Percentiles rank a stretch among this genome's conserved stretches.
These are phyloP conservation scores for Tiphia femorata DNA, from an alignment of 2,888 invertebrate species.

Conservation along the genomic window DNA sequence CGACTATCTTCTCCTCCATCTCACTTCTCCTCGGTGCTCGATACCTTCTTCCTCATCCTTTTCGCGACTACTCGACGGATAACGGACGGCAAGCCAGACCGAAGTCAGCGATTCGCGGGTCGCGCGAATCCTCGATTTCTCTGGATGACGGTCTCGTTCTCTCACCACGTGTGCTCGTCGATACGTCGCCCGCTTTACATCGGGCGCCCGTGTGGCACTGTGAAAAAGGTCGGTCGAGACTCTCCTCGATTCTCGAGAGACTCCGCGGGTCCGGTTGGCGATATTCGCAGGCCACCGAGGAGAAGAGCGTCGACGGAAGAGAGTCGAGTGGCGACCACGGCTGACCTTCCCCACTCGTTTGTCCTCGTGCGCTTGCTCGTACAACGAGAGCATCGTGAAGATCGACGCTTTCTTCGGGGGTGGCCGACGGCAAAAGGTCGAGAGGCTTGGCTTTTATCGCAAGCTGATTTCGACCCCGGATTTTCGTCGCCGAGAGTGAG, in stretches of 20 bases:
- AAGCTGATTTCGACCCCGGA: too few species aligned
- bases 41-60: too few species aligned
- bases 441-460: too few species aligned
- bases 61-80: background rate
- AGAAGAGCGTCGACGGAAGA: background rate
- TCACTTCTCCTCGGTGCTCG: too few species aligned
- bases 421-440: too few species aligned
- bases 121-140: conserved; percentile 8
- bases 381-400: too few species aligned
- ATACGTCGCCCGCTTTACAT: conserved; percentile 36
- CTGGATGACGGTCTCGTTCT: background rate
- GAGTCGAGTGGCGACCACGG: background rate
- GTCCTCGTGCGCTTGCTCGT: too few species aligned
- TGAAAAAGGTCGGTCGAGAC: conserved; percentile 13
- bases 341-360: background rate
- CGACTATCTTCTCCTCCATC: too few species aligned
- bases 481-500: too few species aligned
- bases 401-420: too few species aligned
- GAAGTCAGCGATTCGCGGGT: conserved; percentile 42
- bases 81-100: conserved; percentile 28
- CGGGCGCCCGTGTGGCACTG: conserved; percentile 10
- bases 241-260: conserved; percentile 14
- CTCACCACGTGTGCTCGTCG: background rate
- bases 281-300: background rate
- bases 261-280: conserved; percentile 13